Conservation (phyloP, 1,140 invertebrate genomes). For the Lanistes nyassanus region DNA sequence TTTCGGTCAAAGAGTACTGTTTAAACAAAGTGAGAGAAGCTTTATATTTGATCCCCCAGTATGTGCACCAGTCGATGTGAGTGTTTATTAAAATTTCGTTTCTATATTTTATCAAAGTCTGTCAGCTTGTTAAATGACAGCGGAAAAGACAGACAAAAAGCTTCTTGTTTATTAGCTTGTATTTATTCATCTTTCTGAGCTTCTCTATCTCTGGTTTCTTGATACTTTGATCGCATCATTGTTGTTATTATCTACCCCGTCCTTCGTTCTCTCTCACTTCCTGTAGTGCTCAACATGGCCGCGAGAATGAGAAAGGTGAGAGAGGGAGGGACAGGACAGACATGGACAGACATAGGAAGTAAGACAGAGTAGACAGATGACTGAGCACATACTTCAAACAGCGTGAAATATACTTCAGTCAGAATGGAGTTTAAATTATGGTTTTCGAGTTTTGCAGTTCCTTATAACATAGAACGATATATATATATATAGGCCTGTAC, state of each 20-base stretch:
- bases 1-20: conserved; percentile 19
- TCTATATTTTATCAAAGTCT: neutral
- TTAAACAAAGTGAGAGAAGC: conserved; percentile 1
- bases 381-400: too few species aligned
- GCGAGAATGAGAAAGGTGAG: too few species aligned
- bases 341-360: too few species aligned
- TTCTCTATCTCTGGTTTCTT: neutral
- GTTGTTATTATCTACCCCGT: conserved; percentile 1
- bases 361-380: too few species aligned
- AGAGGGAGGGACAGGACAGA: too few species aligned
- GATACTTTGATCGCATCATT: neutral
- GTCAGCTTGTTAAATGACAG: neutral
- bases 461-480: too few species aligned
- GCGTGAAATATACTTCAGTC: too few species aligned
- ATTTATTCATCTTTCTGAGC: conserved; percentile 2
- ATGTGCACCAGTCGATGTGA: neutral
- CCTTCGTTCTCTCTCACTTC: conserved; percentile 14
- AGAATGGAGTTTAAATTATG: too few species aligned
- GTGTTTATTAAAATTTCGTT: conserved; percentile 3
- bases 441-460: too few species aligned
- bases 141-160: too few species aligned
- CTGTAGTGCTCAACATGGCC: neutral
- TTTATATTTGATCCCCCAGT: conserved; percentile 19
- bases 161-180: neutral
- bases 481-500: too few species aligned